Base-by-base conservation (phyloP, 2,797 vertebrate genomes). In the Melanotaenia maccullochi region DNA sequence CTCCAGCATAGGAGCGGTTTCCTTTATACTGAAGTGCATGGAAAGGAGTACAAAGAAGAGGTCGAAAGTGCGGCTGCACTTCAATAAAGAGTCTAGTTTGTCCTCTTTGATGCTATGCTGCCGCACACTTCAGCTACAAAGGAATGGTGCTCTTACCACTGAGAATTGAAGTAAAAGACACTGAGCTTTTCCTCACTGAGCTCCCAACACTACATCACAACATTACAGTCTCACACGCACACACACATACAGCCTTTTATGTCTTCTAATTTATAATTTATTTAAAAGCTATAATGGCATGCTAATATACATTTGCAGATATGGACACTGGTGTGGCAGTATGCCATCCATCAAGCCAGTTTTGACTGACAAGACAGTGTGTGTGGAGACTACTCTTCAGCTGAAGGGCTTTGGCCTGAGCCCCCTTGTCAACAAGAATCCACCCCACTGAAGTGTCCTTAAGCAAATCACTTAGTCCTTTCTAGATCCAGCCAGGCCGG, bases 51-150 rank as follows among this genome's bases (percentile, higher is more conserved):
- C 84, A 92, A 90, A 90, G 90, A 87, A 58, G 84, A 88, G 90
- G 90, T 90, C 83, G 72, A 91, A 91, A 92, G 85, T 89, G 90
- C 75, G 76, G 74, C 87, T 86, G 73, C 90, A 87, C 92, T 90
- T 90, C 90, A 90, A 90, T 91, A 90, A 92, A 88, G 87, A 90
- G 86, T 76, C 89, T 84, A 87, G 92, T 91, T 90, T 90, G 90
- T 89, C 86, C 90, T 86, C 90, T 93, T 93, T 92, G 92, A 92
- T 90, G 90, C 90, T 83, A 75, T 79, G 85, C 87, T 76, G 84
- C 87, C 79, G 62, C 89, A 87, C 88, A 88, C 90, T 90, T 86
- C 73, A 86, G 87, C 89, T 89, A 90, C 85, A 91, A 90, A 90
- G 89, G 79, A 81, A 68, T 56, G 2, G 74, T 24, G 5, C 83